Base-by-base conservation (phyloP, 2,888 invertebrate species). In the Cerastis rubricosa region DNA sequence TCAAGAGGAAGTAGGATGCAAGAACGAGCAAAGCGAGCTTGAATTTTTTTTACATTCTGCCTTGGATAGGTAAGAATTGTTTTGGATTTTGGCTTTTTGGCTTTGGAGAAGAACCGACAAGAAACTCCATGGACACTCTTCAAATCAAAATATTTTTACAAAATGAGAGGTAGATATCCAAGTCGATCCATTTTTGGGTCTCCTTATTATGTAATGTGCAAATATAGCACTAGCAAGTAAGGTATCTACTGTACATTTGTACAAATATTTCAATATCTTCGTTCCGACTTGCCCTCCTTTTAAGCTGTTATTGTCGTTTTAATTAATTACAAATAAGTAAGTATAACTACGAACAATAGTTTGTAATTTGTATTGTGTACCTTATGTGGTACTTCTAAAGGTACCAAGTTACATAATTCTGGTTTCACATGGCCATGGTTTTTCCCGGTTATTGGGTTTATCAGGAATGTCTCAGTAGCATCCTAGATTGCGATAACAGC, bases 181-280 rank as follows among this genome's bases (percentile, higher is more conserved):
- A n/a, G 6, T 54, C 54, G 12, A 29, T 7, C 9, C 35, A 69
- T 11, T 63, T 49, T 74, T 47, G 35, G 22, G 35, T 35, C 35
- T 19, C 8, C 3, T 29, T 9, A 17, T 59, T 59, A 45, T 68
- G 61, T 59, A n/a, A 22, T 43, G 17, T 67, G 17, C 45, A 63
- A 22, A 72, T 61, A 51, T 59, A 59, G 35, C 57, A 63, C 51
- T 29, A 35, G 19, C 35, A 35, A 51, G 35, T 59, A 59, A 19
- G 59, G 35, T 61, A 35, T 35, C 35, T 35, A 35, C 5, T 35
- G 22, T 12, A 63, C 93, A 93, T 85, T 90, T 93, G 93, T 89
- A 73, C 88, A 93, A 93, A 93, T 85, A 93, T 80, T 85, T 72
- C 76, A 65, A 65, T 64, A 76, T 88, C 79, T 87, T 80, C 83